A percentile compares a stretch with the other conserved stretches of the same genome.
These are phyloP conservation scores for Prosapia bicincta DNA, from an alignment of 2,888 invertebrate species.

Conservation along the genomic window DNA sequence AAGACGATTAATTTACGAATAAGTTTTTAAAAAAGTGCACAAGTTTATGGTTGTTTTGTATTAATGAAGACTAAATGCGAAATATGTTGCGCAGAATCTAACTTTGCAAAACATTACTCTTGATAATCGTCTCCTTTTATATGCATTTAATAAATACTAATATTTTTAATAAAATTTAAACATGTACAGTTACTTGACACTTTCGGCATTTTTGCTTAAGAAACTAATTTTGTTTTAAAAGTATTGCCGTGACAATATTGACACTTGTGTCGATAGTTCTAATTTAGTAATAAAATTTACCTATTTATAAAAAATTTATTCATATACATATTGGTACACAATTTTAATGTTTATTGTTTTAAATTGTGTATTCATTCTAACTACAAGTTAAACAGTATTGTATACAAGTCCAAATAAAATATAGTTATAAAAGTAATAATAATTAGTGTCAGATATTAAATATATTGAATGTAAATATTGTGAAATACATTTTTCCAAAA, in stretches of 20 bases:
- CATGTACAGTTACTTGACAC: too few species aligned
- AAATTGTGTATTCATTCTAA: too few species aligned
- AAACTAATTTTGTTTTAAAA: too few species aligned
- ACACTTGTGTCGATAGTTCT: too few species aligned
- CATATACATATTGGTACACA: too few species aligned
- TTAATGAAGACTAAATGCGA: neutral
- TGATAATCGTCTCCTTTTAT: neutral
- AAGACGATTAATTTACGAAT: slow-evolving; percentile 62
- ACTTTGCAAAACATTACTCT: neutral
- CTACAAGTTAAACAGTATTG: neutral
- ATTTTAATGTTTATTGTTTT: neutral
- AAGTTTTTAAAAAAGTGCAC: too few species aligned
- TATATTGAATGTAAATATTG: neutral
- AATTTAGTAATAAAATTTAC: too few species aligned
- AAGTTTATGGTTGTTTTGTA: neutral
- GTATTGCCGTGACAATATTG: too few species aligned
- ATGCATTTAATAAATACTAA: neutral
- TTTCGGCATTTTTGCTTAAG: too few species aligned
- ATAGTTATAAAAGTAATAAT: neutral
- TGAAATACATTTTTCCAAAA: neutral
- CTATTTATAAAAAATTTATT: too few species aligned
- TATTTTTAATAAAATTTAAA: neutral
- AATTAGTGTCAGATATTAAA: neutral
- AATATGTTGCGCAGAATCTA: neutral
- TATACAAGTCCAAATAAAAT: neutral